These are phyloP conservation scores for Arctopsyche grandis DNA, from an alignment of 1,140 invertebrate species.

Conservation along the genomic window DNA sequence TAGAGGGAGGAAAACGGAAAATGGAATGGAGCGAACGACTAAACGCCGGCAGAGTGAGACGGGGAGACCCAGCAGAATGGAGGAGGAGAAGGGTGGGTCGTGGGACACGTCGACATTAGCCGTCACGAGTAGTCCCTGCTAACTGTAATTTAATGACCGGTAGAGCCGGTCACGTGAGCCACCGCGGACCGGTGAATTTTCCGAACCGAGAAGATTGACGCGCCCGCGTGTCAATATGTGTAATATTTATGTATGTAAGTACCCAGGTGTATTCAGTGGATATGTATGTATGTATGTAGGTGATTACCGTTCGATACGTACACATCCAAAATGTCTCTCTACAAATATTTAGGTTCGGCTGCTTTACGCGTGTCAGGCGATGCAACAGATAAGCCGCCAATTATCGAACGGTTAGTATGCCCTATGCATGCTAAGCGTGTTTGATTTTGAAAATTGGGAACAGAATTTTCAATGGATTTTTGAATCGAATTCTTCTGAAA, in stretches of 20 bases:
- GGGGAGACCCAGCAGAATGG: neutral
- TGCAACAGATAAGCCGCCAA: conserved; percentile 39
- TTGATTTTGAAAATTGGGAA: too few species aligned
- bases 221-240: neutral
- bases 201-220: conserved; percentile 31
- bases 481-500: too few species aligned
- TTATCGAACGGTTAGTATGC: conserved; percentile 2
- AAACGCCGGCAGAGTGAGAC: neutral
- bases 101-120: conserved; percentile 27
- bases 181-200: neutral
- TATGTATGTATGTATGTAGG: conserved; percentile 31
- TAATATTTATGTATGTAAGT: too few species aligned
- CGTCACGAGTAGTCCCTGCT: conserved; percentile 35
- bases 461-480: neutral
- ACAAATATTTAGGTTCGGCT: conserved; percentile 36
- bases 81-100: conserved; percentile 8
- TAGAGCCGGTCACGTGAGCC: conserved; percentile 45
- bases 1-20: conserved; percentile 13
- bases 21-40: neutral
- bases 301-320: too few species aligned
- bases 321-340: conserved; percentile 1
- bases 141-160: conserved; percentile 55
- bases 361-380: conserved; percentile 12
- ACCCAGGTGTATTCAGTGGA: too few species aligned
- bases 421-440: neutral